Conservation (phyloP, 1,140 invertebrate species). For the Drosophila yakuba region DNA sequence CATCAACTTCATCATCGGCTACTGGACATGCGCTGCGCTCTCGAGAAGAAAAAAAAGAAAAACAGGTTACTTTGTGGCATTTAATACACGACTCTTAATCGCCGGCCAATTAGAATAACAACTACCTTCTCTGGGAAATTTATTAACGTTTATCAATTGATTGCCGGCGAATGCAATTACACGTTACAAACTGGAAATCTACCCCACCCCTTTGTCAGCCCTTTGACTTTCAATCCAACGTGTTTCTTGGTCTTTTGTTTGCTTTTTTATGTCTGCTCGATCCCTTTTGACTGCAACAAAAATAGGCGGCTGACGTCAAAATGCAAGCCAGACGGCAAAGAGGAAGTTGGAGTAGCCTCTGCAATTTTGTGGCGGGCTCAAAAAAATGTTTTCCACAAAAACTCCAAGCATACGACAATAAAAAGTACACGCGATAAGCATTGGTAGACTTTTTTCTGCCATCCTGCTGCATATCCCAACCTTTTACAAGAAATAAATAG, state of each 20-base stretch:
- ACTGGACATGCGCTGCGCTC: slow-evolving; percentile 72
- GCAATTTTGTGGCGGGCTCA: slow-evolving; percentile 71
- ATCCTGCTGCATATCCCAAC: neutral
- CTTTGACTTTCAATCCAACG: slow-evolving; percentile 46
- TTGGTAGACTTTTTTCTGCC: neutral
- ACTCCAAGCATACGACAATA: slow-evolving; percentile 49
- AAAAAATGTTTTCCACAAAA: slow-evolving; percentile 37
- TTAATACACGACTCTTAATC: slow-evolving; percentile 74
- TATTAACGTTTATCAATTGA: slow-evolving; percentile 71
- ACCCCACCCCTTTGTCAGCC: slow-evolving; percentile 15
- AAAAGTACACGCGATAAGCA: slow-evolving; percentile 7
- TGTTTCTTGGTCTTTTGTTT: slow-evolving; percentile 38
- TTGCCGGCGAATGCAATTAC: slow-evolving; percentile 66
- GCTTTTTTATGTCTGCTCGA: slow-evolving; percentile 67
- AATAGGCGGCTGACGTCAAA: slow-evolving; percentile 72
- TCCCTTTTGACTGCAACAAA: slow-evolving; percentile 31
- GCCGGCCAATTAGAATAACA: slow-evolving; percentile 78
- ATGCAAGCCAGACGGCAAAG: slow-evolving; percentile 52
- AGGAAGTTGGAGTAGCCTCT: slow-evolving; percentile 63
- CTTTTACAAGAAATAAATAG: no score
- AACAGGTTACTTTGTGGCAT: slow-evolving; percentile 37
- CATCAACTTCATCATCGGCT: slow-evolving; percentile 45
- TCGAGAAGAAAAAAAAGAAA: slow-evolving; percentile 34
- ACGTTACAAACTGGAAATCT: slow-evolving; percentile 26
- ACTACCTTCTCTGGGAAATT: slow-evolving; percentile 69